Percentiles rank a stretch among this genome's conserved stretches.
phyloP scores from a whole-genome alignment of 1,140 invertebrate genomes.

The Conus ventricosus region DNA sequence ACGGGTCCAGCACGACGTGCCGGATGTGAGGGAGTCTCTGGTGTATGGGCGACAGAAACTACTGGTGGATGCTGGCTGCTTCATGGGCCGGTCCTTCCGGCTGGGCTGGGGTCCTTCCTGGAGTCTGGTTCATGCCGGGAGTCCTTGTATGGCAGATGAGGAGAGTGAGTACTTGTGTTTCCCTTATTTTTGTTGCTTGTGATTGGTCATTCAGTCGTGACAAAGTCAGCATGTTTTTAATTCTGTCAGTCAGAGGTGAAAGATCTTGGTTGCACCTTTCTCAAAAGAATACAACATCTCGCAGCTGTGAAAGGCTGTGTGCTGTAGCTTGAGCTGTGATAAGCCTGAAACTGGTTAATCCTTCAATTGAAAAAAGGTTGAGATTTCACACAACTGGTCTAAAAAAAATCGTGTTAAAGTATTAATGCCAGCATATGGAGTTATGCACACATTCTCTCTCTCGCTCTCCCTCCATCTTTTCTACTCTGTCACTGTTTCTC shows the following conservation, averaged over 20 bases:
- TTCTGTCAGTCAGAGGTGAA: neutral
- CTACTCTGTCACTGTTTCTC: too few relatives aligned
- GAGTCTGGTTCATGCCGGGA: constrained; percentile 76
- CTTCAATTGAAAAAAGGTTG: too few relatives aligned
- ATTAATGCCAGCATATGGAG: too few relatives aligned
- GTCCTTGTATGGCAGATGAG: constrained; percentile 18
- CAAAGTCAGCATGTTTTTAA: neutral
- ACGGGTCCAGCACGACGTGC: constrained; percentile 56
- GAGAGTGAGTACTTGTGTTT: constrained; percentile 33
- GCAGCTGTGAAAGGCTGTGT: too few relatives aligned
- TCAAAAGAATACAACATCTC: too few relatives aligned
- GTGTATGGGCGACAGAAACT: constrained; percentile 73
- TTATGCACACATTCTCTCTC: too few relatives aligned
- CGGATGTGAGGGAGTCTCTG: constrained; percentile 61
- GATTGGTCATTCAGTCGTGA: neutral
- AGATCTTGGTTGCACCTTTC: too few relatives aligned
- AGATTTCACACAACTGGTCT: too few relatives aligned
- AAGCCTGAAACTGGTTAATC: too few relatives aligned
- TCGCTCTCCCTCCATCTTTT: too few relatives aligned
- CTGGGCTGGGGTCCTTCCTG: constrained; percentile 85
- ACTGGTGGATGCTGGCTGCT: constrained; percentile 80
- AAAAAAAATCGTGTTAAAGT: too few relatives aligned
- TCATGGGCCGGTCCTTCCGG: constrained; percentile 83
- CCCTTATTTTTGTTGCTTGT: constrained; percentile 16
- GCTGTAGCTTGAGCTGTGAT: too few relatives aligned